Conservation (phyloP, 92 coral and sea anemone species). For the Palythoa grandiflora region DNA sequence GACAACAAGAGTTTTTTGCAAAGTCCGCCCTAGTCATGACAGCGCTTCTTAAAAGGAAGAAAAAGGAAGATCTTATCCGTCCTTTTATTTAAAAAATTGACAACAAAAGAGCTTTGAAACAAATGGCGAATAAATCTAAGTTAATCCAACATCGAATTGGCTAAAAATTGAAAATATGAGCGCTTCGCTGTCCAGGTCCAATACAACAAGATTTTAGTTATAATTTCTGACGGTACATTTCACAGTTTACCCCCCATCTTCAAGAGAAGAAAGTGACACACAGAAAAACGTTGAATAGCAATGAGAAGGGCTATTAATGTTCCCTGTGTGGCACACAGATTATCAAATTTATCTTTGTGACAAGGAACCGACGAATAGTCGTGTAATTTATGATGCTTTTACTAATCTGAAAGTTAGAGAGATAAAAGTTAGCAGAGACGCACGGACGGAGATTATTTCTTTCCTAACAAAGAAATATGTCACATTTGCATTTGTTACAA, state of each 20-base stretch:
- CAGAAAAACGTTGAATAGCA: background rate
- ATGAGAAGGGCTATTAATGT: background rate
- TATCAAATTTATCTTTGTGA: conserved; percentile 6
- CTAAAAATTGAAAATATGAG: background rate
- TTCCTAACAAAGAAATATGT: conserved; percentile 56
- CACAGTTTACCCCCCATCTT: conserved; percentile 24
- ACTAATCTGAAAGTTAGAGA: background rate
- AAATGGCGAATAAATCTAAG: background rate
- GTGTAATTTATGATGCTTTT: background rate
- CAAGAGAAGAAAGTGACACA: conserved; percentile 18
- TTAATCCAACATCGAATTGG: conserved; percentile 11
- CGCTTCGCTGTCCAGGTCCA: conserved; percentile 12
- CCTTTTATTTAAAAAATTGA: conserved; percentile 11
- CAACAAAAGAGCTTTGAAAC: conserved; percentile 3
- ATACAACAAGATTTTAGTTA: conserved; percentile 14
- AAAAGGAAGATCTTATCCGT: background rate
- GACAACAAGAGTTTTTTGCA: background rate
- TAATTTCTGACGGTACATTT: conserved; percentile 19
- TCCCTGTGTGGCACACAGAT: conserved; percentile 11
- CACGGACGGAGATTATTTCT: background rate
- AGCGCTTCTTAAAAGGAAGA: background rate
- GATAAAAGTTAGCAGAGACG: conserved; percentile 18
- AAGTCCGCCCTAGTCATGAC: background rate
- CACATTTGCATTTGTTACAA: conserved; percentile 57
- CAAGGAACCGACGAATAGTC: background rate